Conservation (phyloP, 1,140 invertebrate genomes). For the Sminthurinus signatus region DNA sequence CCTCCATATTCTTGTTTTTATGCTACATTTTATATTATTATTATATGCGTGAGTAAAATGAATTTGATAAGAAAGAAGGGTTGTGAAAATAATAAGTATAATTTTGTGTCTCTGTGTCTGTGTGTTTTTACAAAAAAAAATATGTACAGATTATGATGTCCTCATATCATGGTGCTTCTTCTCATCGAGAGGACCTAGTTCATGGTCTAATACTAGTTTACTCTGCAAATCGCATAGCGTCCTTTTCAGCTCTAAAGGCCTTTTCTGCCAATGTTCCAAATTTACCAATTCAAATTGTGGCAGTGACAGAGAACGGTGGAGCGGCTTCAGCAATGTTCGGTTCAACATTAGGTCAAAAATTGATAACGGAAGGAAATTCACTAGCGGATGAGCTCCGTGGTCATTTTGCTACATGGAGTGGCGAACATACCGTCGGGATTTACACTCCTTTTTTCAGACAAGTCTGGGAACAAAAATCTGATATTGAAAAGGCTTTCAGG, state of each 20-base stretch:
- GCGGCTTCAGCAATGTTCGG: conserved; percentile 77
- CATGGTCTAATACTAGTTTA: conserved; percentile 96
- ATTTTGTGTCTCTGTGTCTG: too few relatives aligned
- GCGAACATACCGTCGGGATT: conserved; percentile 61
- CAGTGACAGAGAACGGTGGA: conserved; percentile 79
- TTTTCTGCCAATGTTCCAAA: conserved; percentile 92
- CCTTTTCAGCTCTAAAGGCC: conserved; percentile 83
- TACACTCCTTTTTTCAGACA: conserved; percentile 94
- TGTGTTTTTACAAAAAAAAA: too few relatives aligned
- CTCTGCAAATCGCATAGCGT: conserved; percentile 90
- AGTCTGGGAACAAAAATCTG: conserved; percentile 90
- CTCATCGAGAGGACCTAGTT: conserved; percentile 83
- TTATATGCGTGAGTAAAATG: too few relatives aligned
- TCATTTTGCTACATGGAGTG: conserved; percentile 73
- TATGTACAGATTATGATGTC: conserved; percentile 72
- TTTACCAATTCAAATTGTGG: conserved; percentile 89
- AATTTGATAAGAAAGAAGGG: too few relatives aligned
- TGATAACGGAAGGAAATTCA: conserved; percentile 79
- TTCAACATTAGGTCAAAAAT: conserved; percentile 76
- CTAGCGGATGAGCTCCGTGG: conserved; percentile 85
- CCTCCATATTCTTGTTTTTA: too few relatives aligned
- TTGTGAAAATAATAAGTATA: too few relatives aligned
- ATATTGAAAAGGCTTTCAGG: conserved; percentile 81
- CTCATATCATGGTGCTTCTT: conserved; percentile 89
- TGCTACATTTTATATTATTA: too few relatives aligned